phyloP scores from a whole-genome alignment of 2,113 vertebrate genomes.

The Colistium nudipinnis region DNA sequence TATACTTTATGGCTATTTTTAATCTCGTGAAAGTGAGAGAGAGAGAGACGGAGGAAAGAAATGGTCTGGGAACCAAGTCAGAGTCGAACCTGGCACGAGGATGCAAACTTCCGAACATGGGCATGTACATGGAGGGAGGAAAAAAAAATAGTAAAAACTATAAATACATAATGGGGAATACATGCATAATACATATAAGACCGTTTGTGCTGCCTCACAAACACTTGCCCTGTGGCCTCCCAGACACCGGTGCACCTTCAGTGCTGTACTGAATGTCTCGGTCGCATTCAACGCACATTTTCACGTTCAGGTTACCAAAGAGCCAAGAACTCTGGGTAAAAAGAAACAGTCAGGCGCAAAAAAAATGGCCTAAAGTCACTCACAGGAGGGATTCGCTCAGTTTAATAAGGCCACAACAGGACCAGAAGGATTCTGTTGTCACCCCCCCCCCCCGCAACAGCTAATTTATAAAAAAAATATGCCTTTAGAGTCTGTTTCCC shows the following conservation, averaged over 20 bases:
- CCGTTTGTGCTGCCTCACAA: background rate
- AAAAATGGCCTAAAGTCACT: background rate
- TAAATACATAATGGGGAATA: background rate
- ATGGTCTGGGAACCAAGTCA: too few relatives aligned
- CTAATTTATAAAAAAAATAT: background rate
- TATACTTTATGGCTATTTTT: too few relatives aligned
- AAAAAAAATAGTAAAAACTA: background rate
- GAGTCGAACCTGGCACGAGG: too few relatives aligned
- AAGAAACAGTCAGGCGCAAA: background rate
- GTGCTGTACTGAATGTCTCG: background rate
- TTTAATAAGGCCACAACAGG: background rate
- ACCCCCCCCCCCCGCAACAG: background rate
- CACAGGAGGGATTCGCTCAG: background rate
- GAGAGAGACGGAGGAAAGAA: too few relatives aligned
- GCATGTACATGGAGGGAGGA: too few relatives aligned
- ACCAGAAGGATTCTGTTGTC: background rate
- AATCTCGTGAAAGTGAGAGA: too few relatives aligned
- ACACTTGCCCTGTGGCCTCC: background rate
- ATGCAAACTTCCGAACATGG: too few relatives aligned
- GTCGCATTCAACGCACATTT: background rate
- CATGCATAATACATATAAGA: constrained; percentile 4
- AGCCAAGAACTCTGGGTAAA: background rate
- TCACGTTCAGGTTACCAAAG: background rate
- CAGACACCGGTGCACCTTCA: background rate
- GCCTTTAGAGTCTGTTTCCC: background rate